Conservation (phyloP, 2,888 invertebrate genomes). For the Linnaemya vulpina region DNA sequence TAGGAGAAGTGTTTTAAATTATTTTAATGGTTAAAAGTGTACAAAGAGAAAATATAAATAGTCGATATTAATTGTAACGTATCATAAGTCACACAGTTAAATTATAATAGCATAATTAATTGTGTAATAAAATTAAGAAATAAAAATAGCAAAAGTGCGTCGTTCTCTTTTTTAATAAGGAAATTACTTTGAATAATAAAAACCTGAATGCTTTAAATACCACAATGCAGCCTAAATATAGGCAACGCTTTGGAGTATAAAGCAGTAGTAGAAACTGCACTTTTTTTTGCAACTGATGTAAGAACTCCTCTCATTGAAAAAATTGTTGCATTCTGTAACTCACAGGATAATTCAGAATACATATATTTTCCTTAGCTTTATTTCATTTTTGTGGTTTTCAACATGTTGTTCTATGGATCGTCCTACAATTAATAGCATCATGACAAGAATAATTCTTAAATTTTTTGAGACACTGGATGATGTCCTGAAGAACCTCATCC, state of each 20-base stretch:
- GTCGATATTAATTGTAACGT: slow-evolving; percentile 66
- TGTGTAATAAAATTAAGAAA: slow-evolving; percentile 52
- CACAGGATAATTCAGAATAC: too few relatives aligned
- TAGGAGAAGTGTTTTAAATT: slow-evolving; percentile 66
- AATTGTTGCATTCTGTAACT: too few relatives aligned
- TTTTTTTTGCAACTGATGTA: too few relatives aligned
- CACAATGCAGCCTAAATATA: neutral
- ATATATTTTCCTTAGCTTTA: too few relatives aligned
- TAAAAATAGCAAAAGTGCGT: slow-evolving; percentile 15
- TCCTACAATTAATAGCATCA: too few relatives aligned
- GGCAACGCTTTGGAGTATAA: neutral
- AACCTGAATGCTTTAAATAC: slow-evolving; percentile 16
- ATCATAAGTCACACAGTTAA: slow-evolving; percentile 67
- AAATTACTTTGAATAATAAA: slow-evolving; percentile 25
- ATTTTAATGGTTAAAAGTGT: slow-evolving; percentile 62
- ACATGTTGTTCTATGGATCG: too few relatives aligned
- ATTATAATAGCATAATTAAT: slow-evolving; percentile 61
- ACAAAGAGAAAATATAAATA: slow-evolving; percentile 46
- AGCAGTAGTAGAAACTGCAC: too few relatives aligned
- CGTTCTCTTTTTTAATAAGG: slow-evolving; percentile 9
- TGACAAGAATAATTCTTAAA: too few relatives aligned
- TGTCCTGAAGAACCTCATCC: too few relatives aligned
- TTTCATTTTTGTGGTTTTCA: too few relatives aligned
- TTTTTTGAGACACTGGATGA: too few relatives aligned
- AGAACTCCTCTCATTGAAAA: too few relatives aligned